These are phyloP conservation scores for Echinarachnius parma DNA, from an alignment of 53 echinoderm and acorn worm species.

Conservation along the genomic window DNA sequence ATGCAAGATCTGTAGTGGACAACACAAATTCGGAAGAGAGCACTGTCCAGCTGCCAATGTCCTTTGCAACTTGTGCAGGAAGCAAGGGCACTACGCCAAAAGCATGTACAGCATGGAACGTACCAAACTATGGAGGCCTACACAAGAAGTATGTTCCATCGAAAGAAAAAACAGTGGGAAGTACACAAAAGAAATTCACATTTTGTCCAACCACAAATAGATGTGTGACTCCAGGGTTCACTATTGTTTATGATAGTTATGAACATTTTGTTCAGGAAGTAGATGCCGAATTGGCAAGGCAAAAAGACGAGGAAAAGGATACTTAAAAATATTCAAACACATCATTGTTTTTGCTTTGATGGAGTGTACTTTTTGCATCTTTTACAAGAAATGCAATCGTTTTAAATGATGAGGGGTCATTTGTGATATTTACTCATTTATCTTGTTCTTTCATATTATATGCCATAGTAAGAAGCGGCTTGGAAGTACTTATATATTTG, in stretches of 20 bases:
- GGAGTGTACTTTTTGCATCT: too few relatives aligned
- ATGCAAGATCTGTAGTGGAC: conserved; percentile 37
- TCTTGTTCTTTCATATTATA: too few relatives aligned
- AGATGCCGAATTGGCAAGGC: conserved; percentile 41
- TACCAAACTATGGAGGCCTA: conserved; percentile 46
- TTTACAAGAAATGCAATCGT: too few relatives aligned
- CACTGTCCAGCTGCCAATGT: conserved; percentile 21
- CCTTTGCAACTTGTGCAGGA: conserved; percentile 3
- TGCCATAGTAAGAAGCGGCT: too few relatives aligned
- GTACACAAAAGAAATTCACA: conserved; percentile 48
- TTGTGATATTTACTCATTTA: too few relatives aligned
- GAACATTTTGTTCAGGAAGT: conserved; percentile 43
- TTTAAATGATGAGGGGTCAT: too few relatives aligned
- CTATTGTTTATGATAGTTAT: conserved; percentile 26
- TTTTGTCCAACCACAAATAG: conserved; percentile 48
- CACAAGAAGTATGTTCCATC: too few relatives aligned
- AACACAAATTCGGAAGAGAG: conserved; percentile 7
- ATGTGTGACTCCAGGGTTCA: conserved; percentile 39
- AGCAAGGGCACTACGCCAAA: conserved; percentile 38
- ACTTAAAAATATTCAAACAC: too few relatives aligned
- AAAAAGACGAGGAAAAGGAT: background rate
- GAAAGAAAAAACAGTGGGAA: too few relatives aligned
- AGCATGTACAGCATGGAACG: conserved; percentile 33
- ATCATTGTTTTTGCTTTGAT: too few relatives aligned
- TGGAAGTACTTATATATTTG: too few relatives aligned